Base-by-base conservation (phyloP, 1,140 invertebrate genomes). In the Berghia stephanieae region DNA sequence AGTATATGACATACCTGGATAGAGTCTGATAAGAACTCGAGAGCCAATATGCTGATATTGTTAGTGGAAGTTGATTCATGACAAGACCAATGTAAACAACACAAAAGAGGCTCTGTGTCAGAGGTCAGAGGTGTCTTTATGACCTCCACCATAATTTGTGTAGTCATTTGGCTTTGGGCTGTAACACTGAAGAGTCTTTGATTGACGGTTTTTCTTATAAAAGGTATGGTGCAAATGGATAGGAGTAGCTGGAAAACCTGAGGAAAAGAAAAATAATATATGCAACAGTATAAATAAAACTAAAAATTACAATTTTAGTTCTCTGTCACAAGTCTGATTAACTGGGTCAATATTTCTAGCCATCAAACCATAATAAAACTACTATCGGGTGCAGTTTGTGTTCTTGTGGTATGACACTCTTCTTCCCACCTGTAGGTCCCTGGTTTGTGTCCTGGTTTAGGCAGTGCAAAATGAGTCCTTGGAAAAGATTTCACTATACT, bases 41-140 rank as follows among this genome's bases (percentile, higher is more conserved):
- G 63, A 1, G 72, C 72, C n/a, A 75, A 36, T 31, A 40, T 44
- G n/a, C 52, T 36, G 13, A 31, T 27, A 43, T 40, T 1, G 38
- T 13, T 63, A 18, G 40, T 63, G 21, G 55, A 1, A 27, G 21
- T 63, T 21, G 38, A 5, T 4, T 60, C 57, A 27, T 75, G 72
- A 42, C 52, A n/a, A 34, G 55, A 40, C 72, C 72, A 75, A 27
- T 75, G 72, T 10, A 75, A 10, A 75, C 55, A 75, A 27, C 55
- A 63, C 55, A 75, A 43, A n/a, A 75, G 34, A 4, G 55, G 34
- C 38, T 75, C 55, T 42, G 72, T 63, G 36, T 63, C 72, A 1
- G 72, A 42, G 0, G n/a, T 75, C 44, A 63, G 40, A 24, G 72
- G 5, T 10, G 18, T 8, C 8, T 31, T 3, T 42, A 24, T 43